Percentiles rank a stretch among this genome's conserved stretches.
phyloP scores from a whole-genome alignment of 1,140 invertebrate genomes.

The Penaeus indicus region DNA sequence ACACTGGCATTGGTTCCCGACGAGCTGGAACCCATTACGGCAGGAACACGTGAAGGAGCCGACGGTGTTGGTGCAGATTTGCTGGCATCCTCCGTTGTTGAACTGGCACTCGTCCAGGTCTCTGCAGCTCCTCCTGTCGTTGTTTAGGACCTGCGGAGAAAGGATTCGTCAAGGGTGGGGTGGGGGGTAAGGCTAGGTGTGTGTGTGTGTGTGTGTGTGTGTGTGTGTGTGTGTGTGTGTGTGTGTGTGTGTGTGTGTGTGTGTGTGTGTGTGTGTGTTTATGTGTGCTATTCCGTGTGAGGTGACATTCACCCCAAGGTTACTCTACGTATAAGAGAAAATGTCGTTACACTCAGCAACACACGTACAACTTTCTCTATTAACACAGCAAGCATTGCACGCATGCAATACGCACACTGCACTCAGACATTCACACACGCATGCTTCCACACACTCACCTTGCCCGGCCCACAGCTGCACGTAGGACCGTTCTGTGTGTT shows the following conservation, averaged over 20 bases:
- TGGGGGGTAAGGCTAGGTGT: no score
- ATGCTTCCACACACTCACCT: slow-evolving; percentile 13
- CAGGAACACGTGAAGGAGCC: slow-evolving; percentile 73
- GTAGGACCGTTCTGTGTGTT: slow-evolving; percentile 71
- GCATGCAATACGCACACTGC: background rate
- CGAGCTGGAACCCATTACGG: slow-evolving; percentile 70
- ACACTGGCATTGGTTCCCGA: slow-evolving; percentile 68
- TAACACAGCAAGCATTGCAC: background rate
- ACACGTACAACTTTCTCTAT: background rate
- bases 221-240: background rate
- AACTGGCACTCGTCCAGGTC: slow-evolving; percentile 79
- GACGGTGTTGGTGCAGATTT: slow-evolving; percentile 73
- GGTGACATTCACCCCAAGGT: background rate
- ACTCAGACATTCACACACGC: background rate
- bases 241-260: background rate
- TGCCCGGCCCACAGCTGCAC: slow-evolving; percentile 74
- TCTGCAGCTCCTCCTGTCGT: slow-evolving; percentile 69
- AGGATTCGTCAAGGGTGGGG: background rate
- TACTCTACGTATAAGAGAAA: background rate
- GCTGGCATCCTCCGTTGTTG: slow-evolving; percentile 73
- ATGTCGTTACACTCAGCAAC: background rate
- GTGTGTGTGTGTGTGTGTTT: background rate
- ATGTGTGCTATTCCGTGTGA: no score
- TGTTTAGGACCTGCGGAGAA: slow-evolving; percentile 34
- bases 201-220: no score